Evolutionary conservation across 1,140 invertebrate genomes (phyloP).

Genomic region (Drosophila tristis): DNA sequence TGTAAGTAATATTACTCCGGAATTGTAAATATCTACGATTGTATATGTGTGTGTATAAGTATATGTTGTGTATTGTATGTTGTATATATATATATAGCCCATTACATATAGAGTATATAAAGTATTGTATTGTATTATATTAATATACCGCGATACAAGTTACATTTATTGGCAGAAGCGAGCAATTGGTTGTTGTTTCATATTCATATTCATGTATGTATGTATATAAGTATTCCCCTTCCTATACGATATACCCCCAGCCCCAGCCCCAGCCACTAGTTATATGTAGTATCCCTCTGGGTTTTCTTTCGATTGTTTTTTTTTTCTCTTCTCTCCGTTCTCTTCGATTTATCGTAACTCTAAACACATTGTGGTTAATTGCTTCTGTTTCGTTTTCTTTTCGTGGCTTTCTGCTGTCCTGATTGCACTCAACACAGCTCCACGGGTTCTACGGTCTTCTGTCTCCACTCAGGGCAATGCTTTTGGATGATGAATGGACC

Average conservation of each 20-base stretch:
- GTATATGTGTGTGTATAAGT: slow-evolving; percentile 5
- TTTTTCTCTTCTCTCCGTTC: neutral
- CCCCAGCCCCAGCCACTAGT: slow-evolving; percentile 24
- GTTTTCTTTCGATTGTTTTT: neutral
- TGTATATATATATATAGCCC: slow-evolving; percentile 29
- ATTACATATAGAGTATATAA: slow-evolving; percentile 14
- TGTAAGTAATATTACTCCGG: slow-evolving; percentile 19
- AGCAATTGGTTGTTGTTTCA: slow-evolving; percentile 64
- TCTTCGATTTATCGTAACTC: neutral
- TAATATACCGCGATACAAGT: slow-evolving; percentile 43
- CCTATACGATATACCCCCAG: neutral
- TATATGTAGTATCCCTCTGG: slow-evolving; percentile 9
- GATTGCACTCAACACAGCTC: neutral
- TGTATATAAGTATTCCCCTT: neutral
- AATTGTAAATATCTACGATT: slow-evolving; percentile 42
- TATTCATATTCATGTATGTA: slow-evolving; percentile 5
- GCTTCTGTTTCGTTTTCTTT: slow-evolving; percentile 5
- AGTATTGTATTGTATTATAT: neutral
- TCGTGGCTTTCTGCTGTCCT: neutral
- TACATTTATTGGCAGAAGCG: slow-evolving; percentile 77
- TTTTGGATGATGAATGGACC: slow-evolving; percentile 24
- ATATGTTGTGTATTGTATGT: slow-evolving; percentile 10
- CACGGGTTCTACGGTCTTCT: neutral
- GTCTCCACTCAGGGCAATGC: slow-evolving; percentile 38
- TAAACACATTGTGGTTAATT: slow-evolving; percentile 22